Evolutionary conservation across 1,140 invertebrate species (phyloP).

Genomic region (Pachypeltis micranthus): DNA sequence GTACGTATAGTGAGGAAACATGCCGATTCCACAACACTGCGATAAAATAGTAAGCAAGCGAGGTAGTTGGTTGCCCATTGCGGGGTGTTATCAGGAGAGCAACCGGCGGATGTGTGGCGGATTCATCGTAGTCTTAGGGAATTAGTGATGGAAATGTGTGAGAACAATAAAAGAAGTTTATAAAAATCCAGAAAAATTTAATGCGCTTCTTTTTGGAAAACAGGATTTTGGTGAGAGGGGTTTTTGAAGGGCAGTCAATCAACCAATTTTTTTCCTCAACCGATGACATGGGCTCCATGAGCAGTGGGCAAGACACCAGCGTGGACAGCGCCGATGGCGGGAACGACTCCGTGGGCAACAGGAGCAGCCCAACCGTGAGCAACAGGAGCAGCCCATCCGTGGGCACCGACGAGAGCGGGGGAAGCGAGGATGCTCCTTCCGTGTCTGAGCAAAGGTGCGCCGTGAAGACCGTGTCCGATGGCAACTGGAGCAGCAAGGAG

Average conservation of each 20-base stretch:
- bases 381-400: neutral
- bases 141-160: too few species aligned
- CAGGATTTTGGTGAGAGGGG: neutral
- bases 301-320: neutral
- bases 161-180: too few species aligned
- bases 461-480: neutral
- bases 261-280: neutral
- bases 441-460: neutral
- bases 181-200: too few species aligned
- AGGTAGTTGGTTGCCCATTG: too few species aligned
- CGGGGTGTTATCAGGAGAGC: too few species aligned
- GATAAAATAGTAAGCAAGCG: too few species aligned
- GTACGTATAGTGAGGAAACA: too few species aligned
- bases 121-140: too few species aligned
- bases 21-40: too few species aligned
- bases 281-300: neutral
- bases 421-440: neutral
- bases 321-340: neutral
- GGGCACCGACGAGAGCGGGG: neutral
- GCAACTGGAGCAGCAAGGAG: neutral
- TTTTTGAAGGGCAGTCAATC: neutral
- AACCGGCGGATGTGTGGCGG: too few species aligned
- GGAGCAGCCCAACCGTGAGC: neutral
- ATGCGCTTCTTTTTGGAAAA: too few species aligned
- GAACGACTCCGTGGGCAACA: neutral